These are phyloP conservation scores for Ursus arctos DNA, from an alignment of 2,113 vertebrate species.

Conservation along the genomic window DNA sequence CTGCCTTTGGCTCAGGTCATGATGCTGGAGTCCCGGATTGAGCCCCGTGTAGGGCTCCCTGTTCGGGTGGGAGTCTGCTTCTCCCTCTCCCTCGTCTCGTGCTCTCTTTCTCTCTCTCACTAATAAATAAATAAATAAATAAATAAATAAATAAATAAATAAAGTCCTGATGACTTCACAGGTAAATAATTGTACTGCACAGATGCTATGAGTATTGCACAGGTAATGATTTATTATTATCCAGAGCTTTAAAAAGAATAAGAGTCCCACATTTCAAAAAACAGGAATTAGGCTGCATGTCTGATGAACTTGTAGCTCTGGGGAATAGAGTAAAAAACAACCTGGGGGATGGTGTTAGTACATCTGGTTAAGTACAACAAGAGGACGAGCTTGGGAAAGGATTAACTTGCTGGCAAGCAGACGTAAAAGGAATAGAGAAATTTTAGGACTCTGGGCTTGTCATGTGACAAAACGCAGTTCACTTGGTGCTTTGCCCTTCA, in stretches of 20 bases:
- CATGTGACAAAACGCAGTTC: background rate
- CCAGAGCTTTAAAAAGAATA: background rate
- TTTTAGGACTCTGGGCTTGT: background rate
- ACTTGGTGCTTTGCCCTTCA: background rate
- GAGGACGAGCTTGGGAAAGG: background rate
- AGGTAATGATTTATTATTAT: background rate
- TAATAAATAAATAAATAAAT: background rate
- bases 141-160: background rate
- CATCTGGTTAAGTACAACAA: background rate
- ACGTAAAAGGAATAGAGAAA: constrained; percentile 5
- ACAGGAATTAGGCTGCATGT: background rate
- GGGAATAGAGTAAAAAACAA: background rate
- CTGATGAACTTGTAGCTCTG: background rate
- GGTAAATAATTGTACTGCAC: background rate
- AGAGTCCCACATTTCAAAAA: background rate
- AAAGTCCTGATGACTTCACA: background rate
- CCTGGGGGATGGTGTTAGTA: background rate
- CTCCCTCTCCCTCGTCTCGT: background rate
- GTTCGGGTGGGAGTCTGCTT: background rate
- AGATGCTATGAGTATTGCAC: background rate
- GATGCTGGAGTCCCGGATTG: background rate
- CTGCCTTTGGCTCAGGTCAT: background rate
- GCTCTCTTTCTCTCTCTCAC: background rate
- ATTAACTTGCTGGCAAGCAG: background rate
- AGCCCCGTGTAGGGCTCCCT: background rate